A percentile compares a stretch with the other conserved stretches of the same genome.
Evolutionary conservation across 2,888 invertebrate genomes (phyloP).

Genomic region (Ormyrus labotus): DNA sequence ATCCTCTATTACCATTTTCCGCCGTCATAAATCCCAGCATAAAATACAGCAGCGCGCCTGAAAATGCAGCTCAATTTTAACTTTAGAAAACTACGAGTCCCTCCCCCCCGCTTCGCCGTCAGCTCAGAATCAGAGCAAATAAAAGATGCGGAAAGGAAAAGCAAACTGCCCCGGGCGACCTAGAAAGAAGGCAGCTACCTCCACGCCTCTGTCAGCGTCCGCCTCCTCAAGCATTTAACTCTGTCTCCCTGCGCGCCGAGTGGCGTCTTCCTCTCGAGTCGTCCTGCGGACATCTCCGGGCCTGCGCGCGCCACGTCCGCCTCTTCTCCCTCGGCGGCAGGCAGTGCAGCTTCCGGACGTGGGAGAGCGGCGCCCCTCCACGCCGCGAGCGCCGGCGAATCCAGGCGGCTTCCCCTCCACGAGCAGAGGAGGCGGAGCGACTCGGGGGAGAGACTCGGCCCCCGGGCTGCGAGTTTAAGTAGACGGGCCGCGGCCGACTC

Average conservation of each 20-base stretch:
- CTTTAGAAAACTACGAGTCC: too few relatives aligned
- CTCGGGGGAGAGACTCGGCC: slow-evolving; percentile 65
- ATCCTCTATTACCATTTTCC: too few relatives aligned
- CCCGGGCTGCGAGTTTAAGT: slow-evolving; percentile 37
- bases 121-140: too few relatives aligned
- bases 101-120: too few relatives aligned
- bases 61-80: too few relatives aligned
- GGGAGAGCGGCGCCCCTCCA: slow-evolving; percentile 8
- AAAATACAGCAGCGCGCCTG: too few relatives aligned
- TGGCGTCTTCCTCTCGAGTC: neutral
- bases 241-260: neutral
- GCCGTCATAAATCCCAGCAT: too few relatives aligned
- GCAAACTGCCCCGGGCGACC: slow-evolving; percentile 64
- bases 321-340: neutral
- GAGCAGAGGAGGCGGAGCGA: slow-evolving; percentile 1
- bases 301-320: neutral
- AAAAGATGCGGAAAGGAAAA: slow-evolving; percentile 79
- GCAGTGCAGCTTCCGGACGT: slow-evolving; percentile 3
- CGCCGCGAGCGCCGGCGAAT: neutral
- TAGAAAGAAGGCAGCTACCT: slow-evolving; percentile 55
- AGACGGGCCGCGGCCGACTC: slow-evolving; percentile 19
- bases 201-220: slow-evolving; percentile 73
- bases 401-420: too few relatives aligned
- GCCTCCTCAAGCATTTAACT: slow-evolving; percentile 77
- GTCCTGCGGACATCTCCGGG: neutral